These are phyloP conservation scores for Adoxophyes honmai DNA, from an alignment of 1,140 invertebrate genomes.

Conservation along the genomic window DNA sequence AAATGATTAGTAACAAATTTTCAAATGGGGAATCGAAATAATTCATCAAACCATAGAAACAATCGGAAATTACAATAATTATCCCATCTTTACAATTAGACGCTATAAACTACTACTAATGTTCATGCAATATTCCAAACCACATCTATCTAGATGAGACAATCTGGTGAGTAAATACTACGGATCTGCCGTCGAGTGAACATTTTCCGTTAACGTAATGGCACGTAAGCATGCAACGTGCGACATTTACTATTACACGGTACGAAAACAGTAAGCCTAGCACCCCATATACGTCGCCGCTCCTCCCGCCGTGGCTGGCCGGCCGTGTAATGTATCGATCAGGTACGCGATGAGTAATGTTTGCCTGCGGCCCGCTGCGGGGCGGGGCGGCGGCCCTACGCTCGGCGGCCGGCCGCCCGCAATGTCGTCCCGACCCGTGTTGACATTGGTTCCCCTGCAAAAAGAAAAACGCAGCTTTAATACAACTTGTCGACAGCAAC, in stretches of 20 bases:
- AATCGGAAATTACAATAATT: not conserved
- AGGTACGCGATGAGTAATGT: too few relatives aligned
- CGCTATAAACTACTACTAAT: constrained; percentile 53
- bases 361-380: not conserved
- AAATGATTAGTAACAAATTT: constrained; percentile 2
- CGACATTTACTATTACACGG: constrained; percentile 24
- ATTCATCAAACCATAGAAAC: not conserved
- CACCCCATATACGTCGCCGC: constrained; percentile 25
- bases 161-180: constrained; percentile 27
- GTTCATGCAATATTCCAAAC: constrained; percentile 47
- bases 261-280: constrained; percentile 40
- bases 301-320: not conserved
- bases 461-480: not conserved
- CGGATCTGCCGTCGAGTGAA: constrained; percentile 31
- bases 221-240: constrained; percentile 48
- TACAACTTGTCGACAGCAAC: too few relatives aligned
- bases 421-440: constrained; percentile 63
- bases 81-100: constrained; percentile 33
- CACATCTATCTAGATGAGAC: constrained; percentile 22
- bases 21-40: not conserved
- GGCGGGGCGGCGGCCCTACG: constrained; percentile 12
- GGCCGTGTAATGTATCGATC: too few relatives aligned
- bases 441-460: constrained; percentile 66
- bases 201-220: constrained; percentile 30
- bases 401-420: constrained; percentile 30